Conservation (phyloP, 2,888 invertebrate genomes). For the Clusia tigrina region DNA sequence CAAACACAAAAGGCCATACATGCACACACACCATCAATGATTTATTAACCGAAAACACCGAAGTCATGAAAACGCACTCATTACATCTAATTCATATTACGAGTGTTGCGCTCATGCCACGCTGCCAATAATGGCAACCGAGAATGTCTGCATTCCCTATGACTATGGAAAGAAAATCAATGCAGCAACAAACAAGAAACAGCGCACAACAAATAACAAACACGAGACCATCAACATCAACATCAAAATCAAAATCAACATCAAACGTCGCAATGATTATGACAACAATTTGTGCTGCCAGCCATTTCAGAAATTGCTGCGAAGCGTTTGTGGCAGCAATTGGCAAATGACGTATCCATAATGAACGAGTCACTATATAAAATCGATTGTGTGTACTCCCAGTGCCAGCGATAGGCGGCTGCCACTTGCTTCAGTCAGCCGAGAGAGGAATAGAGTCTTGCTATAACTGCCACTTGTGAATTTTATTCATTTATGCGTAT, state of each 20-base stretch:
- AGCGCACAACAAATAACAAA: not conserved
- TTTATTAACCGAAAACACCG: not conserved
- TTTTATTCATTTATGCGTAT: not conserved
- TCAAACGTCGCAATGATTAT: not conserved
- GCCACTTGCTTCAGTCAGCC: not conserved
- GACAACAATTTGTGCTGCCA: not conserved
- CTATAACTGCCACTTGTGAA: too few species aligned
- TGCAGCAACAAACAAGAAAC: not conserved
- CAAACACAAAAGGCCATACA: too few species aligned
- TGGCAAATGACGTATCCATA: not conserved
- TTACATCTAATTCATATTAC: not conserved
- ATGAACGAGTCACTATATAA: not conserved
- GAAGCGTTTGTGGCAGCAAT: not conserved
- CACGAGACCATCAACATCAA: not conserved
- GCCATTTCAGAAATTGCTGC: not conserved
- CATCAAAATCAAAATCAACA: not conserved
- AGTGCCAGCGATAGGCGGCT: not conserved
- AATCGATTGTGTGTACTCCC: not conserved
- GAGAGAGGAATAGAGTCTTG: too few species aligned
- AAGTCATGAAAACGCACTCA: not conserved
- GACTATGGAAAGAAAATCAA: not conserved
- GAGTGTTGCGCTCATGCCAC: not conserved
- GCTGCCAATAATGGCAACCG: slow-evolving; percentile 1
- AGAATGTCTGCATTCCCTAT: too few species aligned
- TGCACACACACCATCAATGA: not conserved